These are phyloP conservation scores for Monoplex corrugatus DNA, from an alignment of 2,888 invertebrate species.

Conservation along the genomic window DNA sequence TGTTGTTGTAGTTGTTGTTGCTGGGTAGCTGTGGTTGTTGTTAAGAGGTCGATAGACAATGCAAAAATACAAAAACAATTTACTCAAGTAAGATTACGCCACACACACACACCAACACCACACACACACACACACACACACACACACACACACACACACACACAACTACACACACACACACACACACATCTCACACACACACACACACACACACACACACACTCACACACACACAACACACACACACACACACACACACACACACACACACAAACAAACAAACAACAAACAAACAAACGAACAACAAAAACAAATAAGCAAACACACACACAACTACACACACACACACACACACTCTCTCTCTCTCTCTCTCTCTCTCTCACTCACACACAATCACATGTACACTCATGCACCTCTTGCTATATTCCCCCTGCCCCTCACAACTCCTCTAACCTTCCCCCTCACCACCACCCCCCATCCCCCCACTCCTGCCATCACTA, in stretches of 20 bases:
- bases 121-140: background rate
- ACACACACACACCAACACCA: no score
- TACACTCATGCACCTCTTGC: background rate
- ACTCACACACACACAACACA: background rate
- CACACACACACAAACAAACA: background rate
- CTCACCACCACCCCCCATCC: no score
- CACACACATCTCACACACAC: background rate
- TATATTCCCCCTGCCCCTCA: no score
- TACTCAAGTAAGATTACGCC: no score
- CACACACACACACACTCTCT: background rate
- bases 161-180: no score
- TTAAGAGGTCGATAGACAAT: no score
- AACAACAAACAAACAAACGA: background rate
- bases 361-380: background rate
- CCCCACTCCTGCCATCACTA: no score
- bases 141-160: background rate
- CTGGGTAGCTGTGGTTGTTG: no score
- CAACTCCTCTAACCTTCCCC: no score
- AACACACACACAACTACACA: background rate
- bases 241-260: conserved; percentile 16
- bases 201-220: conserved; percentile 11
- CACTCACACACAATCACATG: background rate
- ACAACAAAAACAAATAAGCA: background rate
- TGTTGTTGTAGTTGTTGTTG: no score
- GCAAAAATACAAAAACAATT: no score